A percentile compares a stretch with the other conserved stretches of the same genome.
Conservation (phyloP, 2,888 invertebrate genomes). For the Himalopsyche japonica region DNA sequence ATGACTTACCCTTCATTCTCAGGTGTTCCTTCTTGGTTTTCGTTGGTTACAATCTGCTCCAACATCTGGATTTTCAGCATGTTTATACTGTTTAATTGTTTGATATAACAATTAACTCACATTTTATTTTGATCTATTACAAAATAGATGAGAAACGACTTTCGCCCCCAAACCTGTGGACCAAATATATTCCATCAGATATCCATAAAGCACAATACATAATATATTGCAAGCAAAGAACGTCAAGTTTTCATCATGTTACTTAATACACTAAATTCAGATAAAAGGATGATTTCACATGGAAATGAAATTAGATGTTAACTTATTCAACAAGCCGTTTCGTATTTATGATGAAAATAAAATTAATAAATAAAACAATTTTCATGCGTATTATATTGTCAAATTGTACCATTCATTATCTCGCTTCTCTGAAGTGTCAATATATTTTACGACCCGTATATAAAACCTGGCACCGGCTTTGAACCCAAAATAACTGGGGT, state of each 20-base stretch:
- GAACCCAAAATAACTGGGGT: neutral
- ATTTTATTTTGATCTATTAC: neutral
- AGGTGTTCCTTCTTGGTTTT: conserved; percentile 46
- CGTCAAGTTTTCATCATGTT: neutral
- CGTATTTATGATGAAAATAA: neutral
- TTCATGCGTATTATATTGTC: neutral
- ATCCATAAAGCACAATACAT: neutral
- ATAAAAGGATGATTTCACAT: neutral
- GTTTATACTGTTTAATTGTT: conserved; percentile 42
- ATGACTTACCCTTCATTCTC: conserved; percentile 36
- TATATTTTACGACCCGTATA: neutral
- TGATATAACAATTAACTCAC: neutral
- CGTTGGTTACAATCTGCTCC: conserved; percentile 73
- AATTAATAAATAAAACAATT: neutral
- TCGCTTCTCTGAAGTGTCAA: neutral
- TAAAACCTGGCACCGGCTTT: neutral
- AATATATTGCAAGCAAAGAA: neutral
- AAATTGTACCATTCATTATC: neutral
- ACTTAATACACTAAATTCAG: neutral
- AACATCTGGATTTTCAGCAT: conserved; percentile 80
- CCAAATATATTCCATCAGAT: neutral
- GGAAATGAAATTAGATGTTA: neutral
- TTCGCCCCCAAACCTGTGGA: neutral
- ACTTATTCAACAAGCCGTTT: too few relatives aligned
- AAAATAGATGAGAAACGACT: neutral